phyloP scores from a whole-genome alignment of 2,888 invertebrate genomes.

The Rhingia campestris region DNA sequence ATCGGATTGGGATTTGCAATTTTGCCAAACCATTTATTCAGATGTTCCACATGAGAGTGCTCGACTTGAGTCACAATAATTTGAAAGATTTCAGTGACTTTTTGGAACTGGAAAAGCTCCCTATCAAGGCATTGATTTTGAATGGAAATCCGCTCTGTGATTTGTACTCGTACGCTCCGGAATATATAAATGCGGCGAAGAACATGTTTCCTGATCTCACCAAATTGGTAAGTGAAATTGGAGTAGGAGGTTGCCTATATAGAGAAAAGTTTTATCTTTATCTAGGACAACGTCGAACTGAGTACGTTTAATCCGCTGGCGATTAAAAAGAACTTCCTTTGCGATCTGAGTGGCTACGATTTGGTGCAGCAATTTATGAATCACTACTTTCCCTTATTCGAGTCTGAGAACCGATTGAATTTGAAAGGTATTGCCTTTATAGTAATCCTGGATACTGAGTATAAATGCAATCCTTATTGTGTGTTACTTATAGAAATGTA shows the following conservation, averaged over 20 bases:
- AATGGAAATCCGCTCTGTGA: constrained; percentile 80
- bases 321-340: constrained; percentile 78
- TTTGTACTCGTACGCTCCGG: constrained; percentile 77
- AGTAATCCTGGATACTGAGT: too few species aligned
- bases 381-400: constrained; percentile 77
- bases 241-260: not conserved
- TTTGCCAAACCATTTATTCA: constrained; percentile 76
- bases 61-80: constrained; percentile 80
- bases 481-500: constrained; percentile 68
- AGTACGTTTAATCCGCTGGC: constrained; percentile 74
- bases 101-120: constrained; percentile 76
- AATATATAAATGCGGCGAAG: constrained; percentile 78
- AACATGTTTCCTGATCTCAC: constrained; percentile 77
- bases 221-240: constrained; percentile 74
- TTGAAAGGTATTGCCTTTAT: constrained; percentile 74
- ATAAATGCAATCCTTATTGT: not conserved
- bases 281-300: constrained; percentile 78
- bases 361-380: constrained; percentile 78
- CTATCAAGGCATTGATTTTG: constrained; percentile 77
- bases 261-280: not conserved
- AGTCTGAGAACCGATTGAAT: constrained; percentile 75
- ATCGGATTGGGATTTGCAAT: constrained; percentile 77
- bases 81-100: constrained; percentile 77
- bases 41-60: constrained; percentile 78
- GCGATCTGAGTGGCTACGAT: constrained; percentile 79